Evolutionary conservation across 2,113 vertebrate genomes (phyloP).

Genomic region (Capreolus pygargus): DNA sequence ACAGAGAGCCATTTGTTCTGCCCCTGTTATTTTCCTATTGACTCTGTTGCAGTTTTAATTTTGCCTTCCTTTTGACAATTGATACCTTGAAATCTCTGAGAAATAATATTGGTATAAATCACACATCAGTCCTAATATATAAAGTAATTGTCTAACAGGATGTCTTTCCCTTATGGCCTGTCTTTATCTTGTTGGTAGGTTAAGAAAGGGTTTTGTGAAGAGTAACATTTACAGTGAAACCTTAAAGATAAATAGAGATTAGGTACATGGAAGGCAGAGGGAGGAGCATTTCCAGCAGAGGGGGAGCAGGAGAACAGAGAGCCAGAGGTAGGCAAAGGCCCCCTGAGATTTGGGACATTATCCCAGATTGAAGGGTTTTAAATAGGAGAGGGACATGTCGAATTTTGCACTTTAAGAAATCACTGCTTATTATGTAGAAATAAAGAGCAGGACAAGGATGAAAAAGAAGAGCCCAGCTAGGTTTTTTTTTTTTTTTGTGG

Average conservation of each 20-base stretch:
- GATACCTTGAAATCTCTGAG: not conserved
- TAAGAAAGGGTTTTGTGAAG: not conserved
- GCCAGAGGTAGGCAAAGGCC: rapidly evolving
- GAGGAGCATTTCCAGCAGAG: not conserved
- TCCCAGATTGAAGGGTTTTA: not conserved
- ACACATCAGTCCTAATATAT: not conserved
- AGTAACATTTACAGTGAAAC: not conserved
- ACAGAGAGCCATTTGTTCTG: not conserved
- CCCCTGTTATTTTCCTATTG: not conserved
- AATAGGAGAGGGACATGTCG: not conserved
- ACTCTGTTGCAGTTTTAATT: not conserved
- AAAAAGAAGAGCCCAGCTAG: not conserved
- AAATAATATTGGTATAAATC: not conserved
- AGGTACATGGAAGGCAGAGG: not conserved
- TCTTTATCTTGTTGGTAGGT: not conserved
- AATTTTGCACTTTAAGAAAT: not conserved
- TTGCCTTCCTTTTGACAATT: not conserved
- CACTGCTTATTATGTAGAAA: not conserved
- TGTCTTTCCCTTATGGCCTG: not conserved
- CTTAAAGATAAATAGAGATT: not conserved
- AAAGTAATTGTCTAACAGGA: not conserved
- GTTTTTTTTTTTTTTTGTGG: not conserved
- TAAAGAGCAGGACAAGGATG: not conserved
- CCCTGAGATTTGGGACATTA: not conserved
- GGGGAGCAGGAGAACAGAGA: not conserved